Evolutionary conservation across 2,888 invertebrate genomes (phyloP).

Genomic region (Yponomeuta sedellus): DNA sequence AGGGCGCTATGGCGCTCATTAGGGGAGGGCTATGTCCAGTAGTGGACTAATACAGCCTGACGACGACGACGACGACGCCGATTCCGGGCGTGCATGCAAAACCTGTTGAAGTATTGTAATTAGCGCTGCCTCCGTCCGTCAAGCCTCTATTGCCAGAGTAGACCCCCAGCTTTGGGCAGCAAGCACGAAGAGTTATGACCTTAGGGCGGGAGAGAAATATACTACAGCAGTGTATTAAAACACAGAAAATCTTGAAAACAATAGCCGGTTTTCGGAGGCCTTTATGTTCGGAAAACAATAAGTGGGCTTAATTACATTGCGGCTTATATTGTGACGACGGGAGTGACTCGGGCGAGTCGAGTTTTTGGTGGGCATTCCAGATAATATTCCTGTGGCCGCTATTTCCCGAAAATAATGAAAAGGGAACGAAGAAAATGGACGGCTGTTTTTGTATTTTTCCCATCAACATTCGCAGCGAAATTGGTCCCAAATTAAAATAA

Average conservation of each 20-base stretch:
- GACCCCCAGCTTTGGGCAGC: constrained; percentile 5
- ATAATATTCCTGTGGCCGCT: neutral
- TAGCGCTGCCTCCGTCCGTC: too few species aligned
- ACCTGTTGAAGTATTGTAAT: too few species aligned
- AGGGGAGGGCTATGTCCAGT: too few species aligned
- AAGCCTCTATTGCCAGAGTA: neutral
- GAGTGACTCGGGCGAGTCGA: neutral
- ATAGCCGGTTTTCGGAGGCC: constrained; percentile 34
- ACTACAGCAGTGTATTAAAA: constrained; percentile 35
- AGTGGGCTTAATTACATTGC: constrained; percentile 20
- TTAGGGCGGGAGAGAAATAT: constrained; percentile 36
- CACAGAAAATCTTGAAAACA: constrained; percentile 46
- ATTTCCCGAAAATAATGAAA: neutral
- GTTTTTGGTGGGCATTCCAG: neutral
- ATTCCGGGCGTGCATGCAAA: too few species aligned
- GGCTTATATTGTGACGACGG: constrained; percentile 9
- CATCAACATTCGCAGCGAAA: too few species aligned
- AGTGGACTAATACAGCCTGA: too few species aligned
- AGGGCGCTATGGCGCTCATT: too few species aligned
- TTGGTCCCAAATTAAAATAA: too few species aligned
- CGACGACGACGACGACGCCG: too few species aligned
- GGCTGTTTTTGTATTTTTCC: too few species aligned
- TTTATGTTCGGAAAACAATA: constrained; percentile 28
- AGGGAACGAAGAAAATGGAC: neutral
- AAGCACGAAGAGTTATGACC: constrained; percentile 34